Evolutionary conservation across 2,113 vertebrate genomes (phyloP).

Genomic region (Mirounga angustirostris): DNA sequence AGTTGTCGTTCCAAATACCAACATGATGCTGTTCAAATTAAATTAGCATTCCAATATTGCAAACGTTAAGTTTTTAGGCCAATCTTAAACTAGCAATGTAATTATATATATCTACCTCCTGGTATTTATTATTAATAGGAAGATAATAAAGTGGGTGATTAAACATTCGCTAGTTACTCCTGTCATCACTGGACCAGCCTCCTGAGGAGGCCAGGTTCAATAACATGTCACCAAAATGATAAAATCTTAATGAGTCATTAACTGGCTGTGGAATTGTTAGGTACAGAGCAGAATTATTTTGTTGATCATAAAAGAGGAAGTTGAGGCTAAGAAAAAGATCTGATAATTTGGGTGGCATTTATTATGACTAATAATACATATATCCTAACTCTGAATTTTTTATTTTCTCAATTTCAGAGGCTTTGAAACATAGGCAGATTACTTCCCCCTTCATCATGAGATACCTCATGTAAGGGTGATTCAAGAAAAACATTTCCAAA

Average conservation of each 20-base stretch:
- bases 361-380: conserved; percentile 58
- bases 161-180: conserved; percentile 83
- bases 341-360: conserved; percentile 12
- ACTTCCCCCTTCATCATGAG: conserved; percentile 43
- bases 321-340: conserved; percentile 43
- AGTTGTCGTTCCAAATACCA: conserved; percentile 52
- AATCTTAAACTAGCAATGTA: conserved; percentile 80
- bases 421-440: conserved; percentile 63
- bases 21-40: conserved; percentile 4
- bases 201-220: conserved; percentile 81
- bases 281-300: conserved; percentile 72
- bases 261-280: conserved; percentile 61
- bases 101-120: conserved; percentile 82
- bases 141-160: conserved; percentile 85
- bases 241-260: conserved; percentile 85
- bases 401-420: neutral
- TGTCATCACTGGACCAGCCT: conserved; percentile 80
- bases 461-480: conserved; percentile 56
- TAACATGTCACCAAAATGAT: conserved; percentile 81
- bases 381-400: neutral
- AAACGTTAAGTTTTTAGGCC: conserved; percentile 69
- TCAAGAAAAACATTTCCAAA: conserved; percentile 79
- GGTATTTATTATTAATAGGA: conserved; percentile 87
- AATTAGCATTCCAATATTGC: conserved; percentile 76
- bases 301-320: conserved; percentile 76